Conservation (phyloP, 2,113 vertebrate species). For the Glaucomys volans region DNA sequence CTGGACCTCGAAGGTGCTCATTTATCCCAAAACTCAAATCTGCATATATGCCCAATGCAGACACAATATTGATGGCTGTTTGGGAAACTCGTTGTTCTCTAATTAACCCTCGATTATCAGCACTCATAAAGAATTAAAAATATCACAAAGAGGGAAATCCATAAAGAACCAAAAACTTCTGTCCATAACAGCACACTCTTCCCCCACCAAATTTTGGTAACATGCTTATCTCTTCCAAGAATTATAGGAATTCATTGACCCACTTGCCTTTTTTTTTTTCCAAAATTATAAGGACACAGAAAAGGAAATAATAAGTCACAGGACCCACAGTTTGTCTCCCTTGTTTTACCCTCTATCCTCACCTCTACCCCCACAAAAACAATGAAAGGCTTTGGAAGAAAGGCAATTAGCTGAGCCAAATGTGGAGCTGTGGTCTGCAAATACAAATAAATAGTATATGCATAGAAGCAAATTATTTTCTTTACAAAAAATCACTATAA, state of each 20-base stretch:
- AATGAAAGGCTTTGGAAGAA: not conserved
- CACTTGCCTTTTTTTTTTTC: not conserved
- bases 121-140: not conserved
- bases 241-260: not conserved
- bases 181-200: not conserved
- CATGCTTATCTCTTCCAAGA: not conserved
- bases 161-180: not conserved
- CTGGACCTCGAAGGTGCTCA: not conserved
- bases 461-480: not conserved
- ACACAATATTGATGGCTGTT: not conserved
- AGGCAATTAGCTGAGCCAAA: not conserved
- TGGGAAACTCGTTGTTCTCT: not conserved
- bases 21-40: not conserved
- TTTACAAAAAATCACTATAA: not conserved
- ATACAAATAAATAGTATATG: not conserved
- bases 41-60: not conserved
- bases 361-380: not conserved
- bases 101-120: not conserved
- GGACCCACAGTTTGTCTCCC: not conserved
- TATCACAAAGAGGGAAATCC: not conserved
- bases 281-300: not conserved
- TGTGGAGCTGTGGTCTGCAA: not conserved
- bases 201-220: not conserved
- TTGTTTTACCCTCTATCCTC: not conserved
- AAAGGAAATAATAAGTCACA: not conserved